These are phyloP conservation scores for Corbicula japonica DNA, from an alignment of 2,888 invertebrate genomes.

Conservation along the genomic window DNA sequence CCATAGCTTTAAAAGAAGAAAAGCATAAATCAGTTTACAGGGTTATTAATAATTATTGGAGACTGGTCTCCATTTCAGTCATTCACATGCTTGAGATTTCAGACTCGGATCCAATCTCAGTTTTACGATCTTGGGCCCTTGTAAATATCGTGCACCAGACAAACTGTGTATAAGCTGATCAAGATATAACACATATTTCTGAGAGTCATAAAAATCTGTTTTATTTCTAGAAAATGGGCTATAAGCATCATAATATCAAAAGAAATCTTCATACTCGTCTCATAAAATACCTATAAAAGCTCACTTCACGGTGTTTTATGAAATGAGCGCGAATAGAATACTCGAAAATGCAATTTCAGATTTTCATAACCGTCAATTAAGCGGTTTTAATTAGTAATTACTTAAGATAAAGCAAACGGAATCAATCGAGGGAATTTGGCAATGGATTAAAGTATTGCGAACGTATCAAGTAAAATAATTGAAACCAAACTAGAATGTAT, in stretches of 20 bases:
- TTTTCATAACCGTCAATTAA: conserved; percentile 26
- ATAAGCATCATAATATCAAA: conserved; percentile 56
- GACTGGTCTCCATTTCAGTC: no score
- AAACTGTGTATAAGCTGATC: conserved; percentile 6
- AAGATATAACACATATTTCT: conserved; percentile 33
- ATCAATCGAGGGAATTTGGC: conserved; percentile 3
- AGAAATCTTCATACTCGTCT: conserved; percentile 17
- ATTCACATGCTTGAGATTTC: no score
- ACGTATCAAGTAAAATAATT: no score
- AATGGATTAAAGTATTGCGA: conserved; percentile 20
- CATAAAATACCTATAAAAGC: conserved; percentile 51
- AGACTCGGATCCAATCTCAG: no score
- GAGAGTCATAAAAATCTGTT: conserved; percentile 36
- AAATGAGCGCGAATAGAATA: conserved; percentile 43
- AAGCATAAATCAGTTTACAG: no score
- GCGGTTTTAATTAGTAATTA: conserved; percentile 34
- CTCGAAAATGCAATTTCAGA: conserved; percentile 44
- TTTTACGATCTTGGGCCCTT: no score
- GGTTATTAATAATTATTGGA: no score
- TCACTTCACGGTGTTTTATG: conserved; percentile 20
- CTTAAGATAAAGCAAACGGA: conserved; percentile 15
- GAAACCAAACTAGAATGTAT: no score
- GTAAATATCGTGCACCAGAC: no score
- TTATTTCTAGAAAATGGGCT: conserved; percentile 52
- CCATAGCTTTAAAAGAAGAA: no score